Base-by-base conservation (phyloP, 30 jellyfish, hydroid and myxozoan species). In the Pelagia noctiluca region DNA sequence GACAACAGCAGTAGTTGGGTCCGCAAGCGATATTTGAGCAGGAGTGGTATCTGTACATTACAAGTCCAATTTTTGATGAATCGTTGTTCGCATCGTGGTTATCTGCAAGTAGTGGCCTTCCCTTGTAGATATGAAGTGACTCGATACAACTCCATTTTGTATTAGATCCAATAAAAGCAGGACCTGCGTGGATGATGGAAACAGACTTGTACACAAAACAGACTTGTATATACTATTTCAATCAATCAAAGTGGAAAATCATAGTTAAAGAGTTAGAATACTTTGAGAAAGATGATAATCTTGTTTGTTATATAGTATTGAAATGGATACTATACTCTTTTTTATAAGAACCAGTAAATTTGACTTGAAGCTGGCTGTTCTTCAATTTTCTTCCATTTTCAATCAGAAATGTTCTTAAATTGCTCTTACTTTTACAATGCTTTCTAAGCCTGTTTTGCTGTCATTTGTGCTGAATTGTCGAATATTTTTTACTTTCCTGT, bases 1-100 rank as follows among this genome's bases (percentile, higher is more conserved):
- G 57, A 16, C 57, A 42, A 42, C 57, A 42, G 57, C 57, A 42
- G 57, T 42, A 42, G 57, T 42, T 42, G 57, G 57, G 57, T 42
- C 57, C 57, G 57, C 57, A 42, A 42, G 12, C 57, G 8, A 5
- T 8, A 5, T 16, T 8, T 42, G 16, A 42, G 16, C 57, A 42
- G 57, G 57, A 5, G 57, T 42, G 57, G 57, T 42, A 42, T 42
- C 57, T 42, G 57, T 42, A 42, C 12, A 42, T 16, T 16, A 42
- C 57, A 5, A 42, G 57, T 42, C 57, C 57, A 42, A 42, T 42
- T 42, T 42, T 42, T 42, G 57, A 42, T 42, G 57, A 42, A 42
- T 42, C 57, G 8, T 8, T 42, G 16, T 42, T 5, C 57, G 57
- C 8, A 8, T 5, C 16, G 57, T 42, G 57, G 16, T 42, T 42